Base-by-base conservation (phyloP, 2,888 invertebrate genomes). In the Diloba caeruleocephala region DNA sequence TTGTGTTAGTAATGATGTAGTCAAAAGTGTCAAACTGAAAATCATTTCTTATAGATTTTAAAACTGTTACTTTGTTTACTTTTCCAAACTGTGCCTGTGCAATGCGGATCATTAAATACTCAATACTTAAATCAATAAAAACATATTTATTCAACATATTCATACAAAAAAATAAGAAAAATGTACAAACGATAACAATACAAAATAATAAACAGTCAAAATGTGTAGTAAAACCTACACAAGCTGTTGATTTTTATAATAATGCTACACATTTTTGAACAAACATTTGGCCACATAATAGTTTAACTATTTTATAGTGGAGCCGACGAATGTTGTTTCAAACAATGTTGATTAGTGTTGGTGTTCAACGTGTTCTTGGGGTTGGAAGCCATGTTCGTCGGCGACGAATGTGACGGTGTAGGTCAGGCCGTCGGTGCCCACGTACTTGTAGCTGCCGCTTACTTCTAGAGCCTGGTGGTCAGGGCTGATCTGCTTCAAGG, bases 351-450 rank as follows among this genome's bases (percentile, higher is more conserved):
- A 23, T 60, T 50, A 50, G 42, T 82, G 62, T 44, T 81, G 81
- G 14, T 89, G 88, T 25, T 85, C 84, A 9, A 90, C 79, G 25
- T 88, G 91, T 64, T 90, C 89, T 51, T 91, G 90, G 1, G 92
- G 92, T 52, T 92, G 94, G 90, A 93, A 95, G 29, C 95, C 95
- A 79, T 94, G 92, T 78, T 95, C 95, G 79, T 95, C 90, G 12
- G 95, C 95, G 42, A 86, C 82, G 87, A 90, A 95, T 8, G 87
- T 92, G 50, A 95, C 88, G 39, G 90, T 88, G 85, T 95, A 94
- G 17, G 90, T 84, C 41, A 92, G 85, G 5, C 95, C 94, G 69
- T 94, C 94, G 31, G 94, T 92, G 3, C 89, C 94, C 15, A 88
- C 83, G 88, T 94, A 95, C 52, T 87, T 89, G 88, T 93, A 94